These are phyloP conservation scores for Drosophila auraria DNA, from an alignment of 1,140 invertebrate genomes.

Conservation along the genomic window DNA sequence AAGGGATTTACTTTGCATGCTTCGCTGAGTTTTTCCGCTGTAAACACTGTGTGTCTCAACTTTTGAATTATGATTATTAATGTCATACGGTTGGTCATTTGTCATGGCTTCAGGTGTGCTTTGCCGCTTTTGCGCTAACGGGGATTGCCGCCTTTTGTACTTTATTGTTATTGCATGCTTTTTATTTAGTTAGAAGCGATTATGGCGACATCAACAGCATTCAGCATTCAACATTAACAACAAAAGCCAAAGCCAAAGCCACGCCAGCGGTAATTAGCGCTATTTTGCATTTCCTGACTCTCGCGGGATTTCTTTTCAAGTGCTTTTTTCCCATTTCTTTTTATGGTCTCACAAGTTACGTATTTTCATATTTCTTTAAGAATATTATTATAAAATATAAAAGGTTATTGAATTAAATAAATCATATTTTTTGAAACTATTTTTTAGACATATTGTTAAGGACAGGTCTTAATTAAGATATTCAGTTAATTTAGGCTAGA, in stretches of 20 bases:
- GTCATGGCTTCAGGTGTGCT: slow-evolving; percentile 58
- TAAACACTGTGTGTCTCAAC: slow-evolving; percentile 56
- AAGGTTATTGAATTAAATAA: too few species aligned
- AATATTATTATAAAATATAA: too few species aligned
- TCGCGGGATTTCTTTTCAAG: background rate
- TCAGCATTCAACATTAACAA: slow-evolving; percentile 24
- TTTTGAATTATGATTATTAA: slow-evolving; percentile 80
- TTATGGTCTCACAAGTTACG: slow-evolving; percentile 9
- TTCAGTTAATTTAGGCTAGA: too few species aligned
- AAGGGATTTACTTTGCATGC: slow-evolving; percentile 71
- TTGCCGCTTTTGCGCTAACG: slow-evolving; percentile 39
- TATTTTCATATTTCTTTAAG: background rate
- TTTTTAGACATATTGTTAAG: background rate
- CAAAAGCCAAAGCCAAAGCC: slow-evolving; percentile 36
- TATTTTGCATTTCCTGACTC: slow-evolving; percentile 79
- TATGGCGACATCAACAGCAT: slow-evolving; percentile 61
- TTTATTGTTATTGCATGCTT: slow-evolving; percentile 75
- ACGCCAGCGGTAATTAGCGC: slow-evolving; percentile 72
- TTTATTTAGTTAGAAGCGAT: slow-evolving; percentile 76
- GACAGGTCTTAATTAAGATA: background rate
- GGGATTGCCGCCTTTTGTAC: slow-evolving; percentile 59
- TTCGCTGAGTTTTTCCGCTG: slow-evolving; percentile 71
- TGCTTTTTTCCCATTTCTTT: background rate
- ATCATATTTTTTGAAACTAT: background rate
- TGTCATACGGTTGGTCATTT: slow-evolving; percentile 77